Base-by-base conservation (phyloP, 2,113 vertebrate genomes). In the Sturnus vulgaris region DNA sequence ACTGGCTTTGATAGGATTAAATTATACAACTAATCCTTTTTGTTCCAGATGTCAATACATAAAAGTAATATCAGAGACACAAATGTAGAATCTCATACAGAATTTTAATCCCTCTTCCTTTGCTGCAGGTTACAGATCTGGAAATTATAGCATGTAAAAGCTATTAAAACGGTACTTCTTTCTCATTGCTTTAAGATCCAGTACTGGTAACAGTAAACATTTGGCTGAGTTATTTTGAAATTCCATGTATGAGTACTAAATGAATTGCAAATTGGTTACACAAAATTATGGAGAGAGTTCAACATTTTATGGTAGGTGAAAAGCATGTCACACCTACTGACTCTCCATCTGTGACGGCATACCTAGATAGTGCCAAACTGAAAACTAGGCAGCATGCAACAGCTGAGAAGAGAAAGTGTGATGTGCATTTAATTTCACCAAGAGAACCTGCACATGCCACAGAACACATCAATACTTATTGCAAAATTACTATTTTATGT, bases 11-110 rank as follows among this genome's bases (percentile, higher is more conserved):
- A 85, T 66, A 84, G 65, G 72, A 94, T 96, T 95, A 90, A 65
- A 86, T 93, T 92, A 97, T 94, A 44, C n/a, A 75, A 42, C 64
- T 89, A 83, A 96, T 80, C 73, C n/a, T 84, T 85, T 90, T 92
- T 73, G 75, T 82, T 96, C 79, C 95, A 88, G 86, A 68, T 73
- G 66, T 93, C 73, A 92, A n/a, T 92, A 87, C n/a, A 82, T 40
- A 75, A 76, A 86, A 96, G n/a, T 71, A 86, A 40, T 94, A 93
- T 82, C 28, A 84, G 83, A 96, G 10, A 86, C 31, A 50, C 37
- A 46, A 83, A 84, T 86, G 42, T n/a, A 93, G 59, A 87, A 64
- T 66, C 30, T 49, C 86, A 64, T 82, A 14, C 33, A 35, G 82
- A 86, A 76, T 88, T 63, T 69, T 72, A 37, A 79, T 90, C 77